Conservation (phyloP, 2,113 vertebrate species). For the Cyprinodon tularosa region DNA sequence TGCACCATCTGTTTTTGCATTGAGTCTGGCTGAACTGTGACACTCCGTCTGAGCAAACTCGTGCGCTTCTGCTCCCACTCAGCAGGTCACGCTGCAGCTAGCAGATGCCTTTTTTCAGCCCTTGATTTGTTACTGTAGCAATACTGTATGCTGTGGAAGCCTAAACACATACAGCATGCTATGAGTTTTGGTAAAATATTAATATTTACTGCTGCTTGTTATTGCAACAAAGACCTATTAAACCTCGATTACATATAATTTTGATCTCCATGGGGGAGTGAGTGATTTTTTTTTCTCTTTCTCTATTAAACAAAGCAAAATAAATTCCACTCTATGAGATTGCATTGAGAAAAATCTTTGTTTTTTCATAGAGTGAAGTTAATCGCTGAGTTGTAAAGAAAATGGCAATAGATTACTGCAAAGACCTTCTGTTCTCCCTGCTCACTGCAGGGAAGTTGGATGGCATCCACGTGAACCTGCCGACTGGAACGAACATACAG, state of each 20-base stretch:
- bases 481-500: constrained; percentile 58
- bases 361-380: constrained; percentile 66
- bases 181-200: constrained; percentile 53
- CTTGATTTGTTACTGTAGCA: constrained; percentile 12
- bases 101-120: constrained; percentile 38
- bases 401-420: constrained; percentile 61
- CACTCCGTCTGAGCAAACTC: constrained; percentile 42
- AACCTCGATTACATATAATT: constrained; percentile 67
- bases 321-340: constrained; percentile 51
- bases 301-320: constrained; percentile 47
- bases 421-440: constrained; percentile 66
- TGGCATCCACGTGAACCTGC: constrained; percentile 65
- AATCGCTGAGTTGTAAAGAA: constrained; percentile 66
- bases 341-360: constrained; percentile 60
- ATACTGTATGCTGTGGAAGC: constrained; percentile 5
- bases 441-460: constrained; percentile 65
- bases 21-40: constrained; percentile 49
- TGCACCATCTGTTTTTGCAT: constrained; percentile 65
- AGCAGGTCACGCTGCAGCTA: constrained; percentile 38
- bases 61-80: constrained; percentile 40
- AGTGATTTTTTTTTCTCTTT: constrained; percentile 23
- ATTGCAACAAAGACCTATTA: constrained; percentile 63
- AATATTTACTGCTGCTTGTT: constrained; percentile 57
- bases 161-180: constrained; percentile 25
- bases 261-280: constrained; percentile 36